Base-by-base conservation (phyloP, 2,888 invertebrate genomes). In the Pristionchus entomophagus region DNA sequence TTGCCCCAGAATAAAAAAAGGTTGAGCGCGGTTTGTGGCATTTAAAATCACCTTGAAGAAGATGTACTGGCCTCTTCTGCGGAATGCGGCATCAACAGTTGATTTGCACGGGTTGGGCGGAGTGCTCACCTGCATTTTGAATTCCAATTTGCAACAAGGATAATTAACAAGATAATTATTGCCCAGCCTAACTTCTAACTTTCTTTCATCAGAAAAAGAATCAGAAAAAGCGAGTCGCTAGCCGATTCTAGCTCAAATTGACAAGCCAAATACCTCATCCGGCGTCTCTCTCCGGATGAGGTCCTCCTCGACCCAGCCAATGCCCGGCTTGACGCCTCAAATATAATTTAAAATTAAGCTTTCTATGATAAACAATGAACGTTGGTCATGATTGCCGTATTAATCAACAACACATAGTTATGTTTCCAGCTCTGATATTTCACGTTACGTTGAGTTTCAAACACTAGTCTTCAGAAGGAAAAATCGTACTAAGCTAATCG, bases 1-100 rank as follows among this genome's bases (percentile, higher is more conserved):
- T n/a, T n/a, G n/a, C n/a, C n/a, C n/a, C n/a, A n/a, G n/a, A n/a
- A n/a, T n/a, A n/a, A n/a, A n/a, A n/a, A n/a, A n/a, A n/a, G n/a
- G n/a, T n/a, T n/a, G n/a, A n/a, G n/a, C n/a, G n/a, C n/a, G n/a
- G n/a, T n/a, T n/a, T n/a, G n/a, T n/a, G n/a, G n/a, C n/a, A n/a
- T n/a, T n/a, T n/a, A n/a, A n/a, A n/a, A n/a, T 45, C 6, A 69
- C 84, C 65, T 51, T 69, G 84, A 84, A 84, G 49, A 84, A 84
- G 45, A 69, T 38, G 84, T 84, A 84, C 49, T 84, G 41, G 26
- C 84, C 84, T 26, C 84, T 59, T 17, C 84, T 26, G n/a, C 84
- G 1, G 26, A 84, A 51, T 17, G 69, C 84, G 0, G 84, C 84
- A 51, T 84, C 84, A 8, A 84, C 51, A 6, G 56, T 82, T 1